These are phyloP conservation scores for Phyllostomus discolor DNA, from an alignment of 2,113 vertebrate genomes.

Conservation along the genomic window DNA sequence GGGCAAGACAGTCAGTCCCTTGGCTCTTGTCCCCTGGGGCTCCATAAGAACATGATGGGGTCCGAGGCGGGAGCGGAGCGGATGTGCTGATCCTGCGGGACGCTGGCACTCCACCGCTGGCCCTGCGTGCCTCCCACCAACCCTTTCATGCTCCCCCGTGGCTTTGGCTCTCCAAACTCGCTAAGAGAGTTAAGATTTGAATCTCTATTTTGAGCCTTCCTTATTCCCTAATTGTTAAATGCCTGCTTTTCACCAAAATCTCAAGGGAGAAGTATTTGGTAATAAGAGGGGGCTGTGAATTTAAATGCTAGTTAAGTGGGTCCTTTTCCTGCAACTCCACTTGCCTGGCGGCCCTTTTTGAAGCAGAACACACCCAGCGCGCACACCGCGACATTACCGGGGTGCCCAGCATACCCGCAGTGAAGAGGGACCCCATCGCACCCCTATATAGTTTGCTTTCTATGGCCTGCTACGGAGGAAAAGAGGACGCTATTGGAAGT, in stretches of 20 bases:
- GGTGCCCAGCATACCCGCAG: not conserved
- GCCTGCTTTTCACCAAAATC: conserved; percentile 54
- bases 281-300: conserved; percentile 43
- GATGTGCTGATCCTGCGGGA: not conserved
- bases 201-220: not conserved
- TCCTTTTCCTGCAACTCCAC: not conserved
- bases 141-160: not conserved
- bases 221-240: conserved; percentile 52
- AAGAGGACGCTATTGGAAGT: not conserved
- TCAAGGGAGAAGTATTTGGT: conserved; percentile 48
- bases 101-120: rapidly evolving
- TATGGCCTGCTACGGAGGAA: not conserved
- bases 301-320: conserved; percentile 50
- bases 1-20: not conserved
- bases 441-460: not conserved
- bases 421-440: not conserved
- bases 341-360: not conserved
- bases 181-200: not conserved
- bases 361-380: not conserved
- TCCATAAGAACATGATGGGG: not conserved
- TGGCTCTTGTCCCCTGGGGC: not conserved
- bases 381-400: not conserved
- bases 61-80: not conserved
- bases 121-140: not conserved
- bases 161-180: not conserved